Evolutionary conservation across 2,113 vertebrate species (phyloP).

Genomic region (Pedionomus torquatus): DNA sequence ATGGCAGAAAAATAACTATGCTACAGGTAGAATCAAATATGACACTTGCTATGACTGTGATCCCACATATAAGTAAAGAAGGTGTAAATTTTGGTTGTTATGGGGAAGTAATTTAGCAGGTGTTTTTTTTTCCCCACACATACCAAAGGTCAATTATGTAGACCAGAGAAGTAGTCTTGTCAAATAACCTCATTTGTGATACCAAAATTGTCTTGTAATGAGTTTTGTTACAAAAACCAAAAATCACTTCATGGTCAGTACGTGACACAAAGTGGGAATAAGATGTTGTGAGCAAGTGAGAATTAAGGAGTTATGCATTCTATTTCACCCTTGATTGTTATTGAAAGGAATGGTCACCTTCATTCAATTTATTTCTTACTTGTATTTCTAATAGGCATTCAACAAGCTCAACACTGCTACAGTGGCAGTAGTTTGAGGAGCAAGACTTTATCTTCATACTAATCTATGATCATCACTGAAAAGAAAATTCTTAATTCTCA

Average conservation of each 20-base stretch:
- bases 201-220: neutral
- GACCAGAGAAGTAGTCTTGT: neutral
- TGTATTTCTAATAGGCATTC: neutral
- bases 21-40: neutral
- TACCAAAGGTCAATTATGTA: neutral
- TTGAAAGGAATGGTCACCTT: neutral
- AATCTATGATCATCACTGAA: constrained; percentile 8
- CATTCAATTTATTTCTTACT: neutral
- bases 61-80: neutral
- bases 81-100: neutral
- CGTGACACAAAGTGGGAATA: neutral
- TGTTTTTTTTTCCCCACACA: neutral
- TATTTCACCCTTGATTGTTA: neutral
- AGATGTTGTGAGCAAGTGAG: neutral
- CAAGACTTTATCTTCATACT: neutral
- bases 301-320: constrained; percentile 3
- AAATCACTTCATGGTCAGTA: neutral
- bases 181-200: neutral
- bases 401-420: neutral
- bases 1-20: neutral
- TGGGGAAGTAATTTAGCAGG: neutral
- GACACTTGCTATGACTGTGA: neutral
- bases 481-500: constrained; percentile 44
- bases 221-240: neutral
- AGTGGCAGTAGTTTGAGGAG: neutral